phyloP scores from a whole-genome alignment of 2,113 vertebrate species.

The Rattus rattus region DNA sequence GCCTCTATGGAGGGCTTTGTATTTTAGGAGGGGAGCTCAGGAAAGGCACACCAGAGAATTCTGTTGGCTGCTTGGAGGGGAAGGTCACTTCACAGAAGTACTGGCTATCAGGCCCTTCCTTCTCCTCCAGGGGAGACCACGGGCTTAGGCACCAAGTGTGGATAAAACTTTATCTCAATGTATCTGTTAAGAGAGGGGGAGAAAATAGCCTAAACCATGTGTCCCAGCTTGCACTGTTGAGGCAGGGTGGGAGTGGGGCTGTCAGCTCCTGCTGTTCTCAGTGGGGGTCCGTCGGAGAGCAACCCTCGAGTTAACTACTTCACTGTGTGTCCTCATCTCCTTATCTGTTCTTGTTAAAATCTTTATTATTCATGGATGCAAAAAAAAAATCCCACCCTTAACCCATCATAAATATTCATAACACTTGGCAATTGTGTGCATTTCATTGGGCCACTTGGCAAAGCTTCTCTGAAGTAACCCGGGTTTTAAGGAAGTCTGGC shows the following conservation, averaged over 20 bases:
- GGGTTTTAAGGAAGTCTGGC: slow-evolving; percentile 83
- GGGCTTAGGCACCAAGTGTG: slow-evolving; percentile 44
- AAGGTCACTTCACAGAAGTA: slow-evolving; percentile 21
- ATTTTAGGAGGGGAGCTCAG: slow-evolving; percentile 19
- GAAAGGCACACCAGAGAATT: slow-evolving; percentile 54
- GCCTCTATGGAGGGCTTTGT: slow-evolving; percentile 22
- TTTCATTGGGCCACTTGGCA: slow-evolving; percentile 86
- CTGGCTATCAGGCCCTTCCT: slow-evolving; percentile 52
- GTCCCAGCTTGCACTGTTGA: slow-evolving; percentile 63
- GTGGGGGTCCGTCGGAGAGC: slow-evolving; percentile 63
- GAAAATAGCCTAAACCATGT: neutral
- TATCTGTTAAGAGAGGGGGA: slow-evolving; percentile 39
- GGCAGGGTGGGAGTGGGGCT: slow-evolving; percentile 36
- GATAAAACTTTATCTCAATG: slow-evolving; percentile 74
- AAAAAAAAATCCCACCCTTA: slow-evolving; percentile 85
- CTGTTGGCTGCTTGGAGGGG: neutral
- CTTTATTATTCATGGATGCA: slow-evolving; percentile 88
- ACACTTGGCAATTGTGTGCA: slow-evolving; percentile 79
- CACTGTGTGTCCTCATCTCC: slow-evolving; percentile 79
- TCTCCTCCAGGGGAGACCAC: slow-evolving; percentile 41
- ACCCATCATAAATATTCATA: slow-evolving; percentile 90
- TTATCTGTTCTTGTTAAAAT: slow-evolving; percentile 87
- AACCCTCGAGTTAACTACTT: slow-evolving; percentile 81
- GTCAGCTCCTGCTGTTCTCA: slow-evolving; percentile 74
- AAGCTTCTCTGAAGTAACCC: slow-evolving; percentile 83